Base-by-base conservation (phyloP, 2,888 invertebrate genomes). In the Epistrophella euchroma region DNA sequence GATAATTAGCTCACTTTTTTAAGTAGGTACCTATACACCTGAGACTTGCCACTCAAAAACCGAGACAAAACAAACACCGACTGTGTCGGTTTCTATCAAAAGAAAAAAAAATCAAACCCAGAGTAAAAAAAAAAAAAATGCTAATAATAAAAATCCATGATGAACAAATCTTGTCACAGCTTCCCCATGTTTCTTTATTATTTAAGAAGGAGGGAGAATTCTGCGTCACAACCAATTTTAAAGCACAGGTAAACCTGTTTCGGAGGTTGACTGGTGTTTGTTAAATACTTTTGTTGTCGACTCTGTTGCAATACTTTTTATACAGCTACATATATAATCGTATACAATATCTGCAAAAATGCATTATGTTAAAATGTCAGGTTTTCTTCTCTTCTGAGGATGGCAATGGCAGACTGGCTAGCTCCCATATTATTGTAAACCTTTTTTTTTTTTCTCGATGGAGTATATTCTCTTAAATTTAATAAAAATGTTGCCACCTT, bases 171-270 rank as follows among this genome's bases (percentile, higher is more conserved):
- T 71, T 25, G 68, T 70, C 62, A 64, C 47, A 35, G 60, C 37
- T 64, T 45, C 45, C 35, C 66, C 43, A 22, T 11, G 22, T 55
- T 19, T 66, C 19, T 55, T 19, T 22, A 40, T 28, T 25, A 47
- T 32, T 32, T 32, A 32, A 7, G 6, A 47, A 52, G 45, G 32
- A 40, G 64, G 7, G 4, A 28, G 52, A 37, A 58, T 70, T 80
- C 76, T 85, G 80, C 84, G 71, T 79, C 84, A 84, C 60, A 72
- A 66, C 71, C 71, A 80, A 47, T 76, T 85, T 72, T 58, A 66
- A 85, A 66, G 45, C 4, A 68, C 43, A 66, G 55, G 19, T 28
- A 68, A 85, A 75, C 84, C 66, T 47, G 75, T 76, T 85, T 68
- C 72, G 58, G 70, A 85, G 80, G 80, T 72, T 50, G 71, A 84